These are phyloP conservation scores for Cepaea hortensis DNA, from an alignment of 2,888 invertebrate species.

Conservation along the genomic window DNA sequence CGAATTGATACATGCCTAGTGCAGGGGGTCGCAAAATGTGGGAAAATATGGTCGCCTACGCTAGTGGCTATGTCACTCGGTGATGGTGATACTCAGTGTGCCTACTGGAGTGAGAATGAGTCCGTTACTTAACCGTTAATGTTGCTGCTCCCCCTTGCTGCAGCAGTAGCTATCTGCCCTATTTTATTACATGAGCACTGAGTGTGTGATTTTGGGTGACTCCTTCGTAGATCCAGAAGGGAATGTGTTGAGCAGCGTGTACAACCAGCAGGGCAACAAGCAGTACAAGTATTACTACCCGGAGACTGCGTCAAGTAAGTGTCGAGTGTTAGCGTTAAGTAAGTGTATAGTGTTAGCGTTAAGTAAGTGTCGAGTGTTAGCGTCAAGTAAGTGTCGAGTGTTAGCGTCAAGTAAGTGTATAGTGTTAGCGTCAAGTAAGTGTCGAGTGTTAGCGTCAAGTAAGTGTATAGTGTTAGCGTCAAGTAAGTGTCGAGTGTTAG, in stretches of 20 bases:
- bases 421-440: neutral
- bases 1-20: too few species aligned
- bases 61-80: too few species aligned
- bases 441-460: neutral
- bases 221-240: conserved; percentile 71
- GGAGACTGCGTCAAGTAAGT: conserved; percentile 65
- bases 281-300: conserved; percentile 80
- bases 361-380: neutral
- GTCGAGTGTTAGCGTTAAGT: neutral
- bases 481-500: too few species aligned
- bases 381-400: neutral
- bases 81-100: too few species aligned
- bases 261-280: conserved; percentile 80
- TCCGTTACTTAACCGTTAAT: too few species aligned
- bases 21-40: too few species aligned
- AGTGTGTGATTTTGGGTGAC: neutral
- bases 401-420: neutral
- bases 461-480: neutral
- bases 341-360: neutral
- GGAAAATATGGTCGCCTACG: too few species aligned
- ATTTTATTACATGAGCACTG: neutral
- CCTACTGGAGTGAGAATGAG: too few species aligned
- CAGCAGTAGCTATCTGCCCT: neutral
- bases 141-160: too few species aligned
- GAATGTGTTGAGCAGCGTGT: conserved; percentile 79